These are phyloP conservation scores for Drosophila hawaiiensis DNA, from an alignment of 2,888 invertebrate genomes.

Conservation along the genomic window DNA sequence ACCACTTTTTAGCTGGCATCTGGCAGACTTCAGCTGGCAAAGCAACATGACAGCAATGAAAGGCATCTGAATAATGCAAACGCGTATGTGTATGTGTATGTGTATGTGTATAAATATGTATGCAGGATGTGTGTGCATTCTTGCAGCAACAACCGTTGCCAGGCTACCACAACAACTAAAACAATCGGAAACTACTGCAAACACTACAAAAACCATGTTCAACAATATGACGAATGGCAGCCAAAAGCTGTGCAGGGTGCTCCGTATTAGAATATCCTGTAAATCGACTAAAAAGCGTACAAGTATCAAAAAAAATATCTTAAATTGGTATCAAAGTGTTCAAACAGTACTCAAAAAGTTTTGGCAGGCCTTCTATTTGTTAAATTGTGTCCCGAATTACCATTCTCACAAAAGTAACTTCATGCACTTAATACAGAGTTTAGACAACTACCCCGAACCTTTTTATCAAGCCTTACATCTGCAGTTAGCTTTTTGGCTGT, in stretches of 20 bases:
- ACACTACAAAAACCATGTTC: constrained; percentile 21
- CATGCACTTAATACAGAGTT: background rate
- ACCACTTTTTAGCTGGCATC: constrained; percentile 64
- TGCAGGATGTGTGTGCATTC: constrained; percentile 25
- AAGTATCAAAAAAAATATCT: background rate
- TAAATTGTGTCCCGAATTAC: background rate
- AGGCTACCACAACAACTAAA: constrained; percentile 24
- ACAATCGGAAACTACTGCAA: constrained; percentile 34
- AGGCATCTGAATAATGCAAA: constrained; percentile 35
- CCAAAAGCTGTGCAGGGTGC: background rate
- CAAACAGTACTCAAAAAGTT: background rate
- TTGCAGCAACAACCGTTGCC: constrained; percentile 40
- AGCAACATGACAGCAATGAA: constrained; percentile 69
- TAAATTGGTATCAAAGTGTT: background rate
- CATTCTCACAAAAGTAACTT: background rate
- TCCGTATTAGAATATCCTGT: background rate
- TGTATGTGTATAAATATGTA: constrained; percentile 1
- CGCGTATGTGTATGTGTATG: constrained; percentile 1
- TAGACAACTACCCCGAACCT: background rate
- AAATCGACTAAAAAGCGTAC: background rate
- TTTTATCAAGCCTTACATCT: background rate
- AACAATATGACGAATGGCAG: constrained; percentile 20
- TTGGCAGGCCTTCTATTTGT: background rate
- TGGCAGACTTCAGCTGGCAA: constrained; percentile 59
- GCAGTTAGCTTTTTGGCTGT: constrained; percentile 15